These are phyloP conservation scores for Yoshiicerus persimilis DNA, from an alignment of 1,140 invertebrate species.

Conservation along the genomic window DNA sequence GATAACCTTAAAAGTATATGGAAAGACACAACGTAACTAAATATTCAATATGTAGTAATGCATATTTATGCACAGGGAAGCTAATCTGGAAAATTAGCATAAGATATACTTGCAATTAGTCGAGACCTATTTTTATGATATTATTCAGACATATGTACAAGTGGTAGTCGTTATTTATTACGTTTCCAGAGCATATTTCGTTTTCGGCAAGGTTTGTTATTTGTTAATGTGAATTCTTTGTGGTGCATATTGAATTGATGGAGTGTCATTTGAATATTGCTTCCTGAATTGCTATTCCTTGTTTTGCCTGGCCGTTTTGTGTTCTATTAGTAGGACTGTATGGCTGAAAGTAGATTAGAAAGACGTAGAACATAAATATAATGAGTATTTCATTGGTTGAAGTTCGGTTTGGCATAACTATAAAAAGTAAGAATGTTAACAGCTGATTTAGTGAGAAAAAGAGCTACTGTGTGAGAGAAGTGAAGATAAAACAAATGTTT, in stretches of 20 bases:
- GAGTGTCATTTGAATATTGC: background rate
- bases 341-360: background rate
- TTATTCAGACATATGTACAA: background rate
- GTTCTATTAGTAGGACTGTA: background rate
- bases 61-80: background rate
- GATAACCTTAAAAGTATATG: background rate
- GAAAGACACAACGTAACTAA: too few relatives aligned
- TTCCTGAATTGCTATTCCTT: background rate
- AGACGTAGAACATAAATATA: background rate
- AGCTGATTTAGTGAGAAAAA: constrained; percentile 20
- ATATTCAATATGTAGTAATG: too few relatives aligned
- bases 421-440: background rate
- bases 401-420: background rate
- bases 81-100: background rate
- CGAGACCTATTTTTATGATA: background rate
- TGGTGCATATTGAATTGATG: too few relatives aligned
- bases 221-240: too few relatives aligned
- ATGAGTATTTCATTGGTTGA: background rate
- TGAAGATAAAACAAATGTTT: constrained; percentile 11
- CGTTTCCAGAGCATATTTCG: background rate
- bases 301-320: too few relatives aligned
- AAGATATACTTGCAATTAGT: background rate
- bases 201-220: background rate
- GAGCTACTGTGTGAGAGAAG: constrained; percentile 1
- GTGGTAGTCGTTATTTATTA: background rate